Percentiles rank a stretch among this genome's conserved stretches.
Evolutionary conservation across 2,888 invertebrate species (phyloP).

Genomic region (Xylota sylvarum): DNA sequence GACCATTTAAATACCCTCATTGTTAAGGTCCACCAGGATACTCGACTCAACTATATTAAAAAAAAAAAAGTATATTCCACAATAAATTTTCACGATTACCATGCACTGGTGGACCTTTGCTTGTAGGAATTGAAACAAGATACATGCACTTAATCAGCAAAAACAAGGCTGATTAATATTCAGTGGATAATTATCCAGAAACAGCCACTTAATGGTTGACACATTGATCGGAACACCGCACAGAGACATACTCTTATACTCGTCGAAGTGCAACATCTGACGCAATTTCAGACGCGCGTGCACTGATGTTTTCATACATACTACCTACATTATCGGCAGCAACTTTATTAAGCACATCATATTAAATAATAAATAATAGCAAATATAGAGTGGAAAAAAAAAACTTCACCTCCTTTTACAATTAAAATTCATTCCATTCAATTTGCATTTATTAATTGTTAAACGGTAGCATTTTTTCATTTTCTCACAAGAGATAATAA

Average conservation of each 20-base stretch:
- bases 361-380: conserved; percentile 27
- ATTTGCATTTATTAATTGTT: conserved; percentile 73
- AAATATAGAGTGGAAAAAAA: conserved; percentile 25
- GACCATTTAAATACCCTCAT: no score
- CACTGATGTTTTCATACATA: conserved; percentile 4
- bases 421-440: conserved; percentile 74
- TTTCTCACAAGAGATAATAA: conserved; percentile 58
- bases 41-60: not conserved
- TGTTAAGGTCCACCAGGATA: not conserved
- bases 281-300: conserved; percentile 15
- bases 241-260: conserved; percentile 23
- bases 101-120: not conserved
- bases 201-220: conserved; percentile 69
- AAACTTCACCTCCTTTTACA: conserved; percentile 44
- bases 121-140: not conserved
- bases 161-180: conserved; percentile 59
- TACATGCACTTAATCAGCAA: conserved; percentile 57
- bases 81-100: not conserved
- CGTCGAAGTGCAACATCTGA: conserved; percentile 19
- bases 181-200: conserved; percentile 67
- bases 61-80: no score
- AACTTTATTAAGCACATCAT: conserved; percentile 46
- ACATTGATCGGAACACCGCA: conserved; percentile 60
- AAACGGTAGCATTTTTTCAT: conserved; percentile 32
- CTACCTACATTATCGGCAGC: not conserved